Evolutionary conservation across 30 jellyfish, hydroid and myxozoan genomes (phyloP), one percentile per base, ranked within the genome.

Genomic region (Pelagia noctiluca): DNA sequence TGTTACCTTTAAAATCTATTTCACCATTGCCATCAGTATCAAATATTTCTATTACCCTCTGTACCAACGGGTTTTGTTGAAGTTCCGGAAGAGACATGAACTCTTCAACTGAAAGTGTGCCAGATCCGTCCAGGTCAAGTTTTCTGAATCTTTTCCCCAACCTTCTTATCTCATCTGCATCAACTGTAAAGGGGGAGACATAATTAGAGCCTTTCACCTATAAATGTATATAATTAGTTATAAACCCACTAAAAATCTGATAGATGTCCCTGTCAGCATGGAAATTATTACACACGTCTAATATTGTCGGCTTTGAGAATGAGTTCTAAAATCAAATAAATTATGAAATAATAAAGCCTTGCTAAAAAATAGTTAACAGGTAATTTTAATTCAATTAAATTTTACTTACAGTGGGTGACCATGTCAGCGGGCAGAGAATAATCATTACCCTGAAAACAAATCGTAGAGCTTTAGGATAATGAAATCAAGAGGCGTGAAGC

Each of bases 21-120:
- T 88, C 97, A 32, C 92, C 92, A 76, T 94, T 94, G 54, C 99
- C 97, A 85, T 94, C 99, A 13, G 97, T 88, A 85, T 94, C 99
- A 89, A 94, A 94, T 38, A 94, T 90, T 77, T 88, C 97, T 24
- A 94, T 88, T 12, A 94, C 99, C 71, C 99, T 84, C 81, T 89
- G 96, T 1, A 94, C 97, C 2, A 94, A 67, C 16, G 99, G 99
- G 49, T 94, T 94, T 71, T 94, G 99, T 63, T 94, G 97, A 25
- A 94, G 82, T 63, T 89, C 99, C 13, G 99, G 99, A 18, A 94
- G 62, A 18, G 97, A 88, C 99, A 94, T 88, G 36, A 94, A 88
- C 72, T 94, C 99, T 62, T 94, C 97, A 0, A 82, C 95, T 13
- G 99, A 88, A 32, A 94, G 60, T 10, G 99, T 88, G 12, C 99